A percentile compares a stretch with the other conserved stretches of the same genome.
These are phyloP conservation scores for Vombatus ursinus DNA, from an alignment of 2,113 vertebrate genomes.

Conservation along the genomic window DNA sequence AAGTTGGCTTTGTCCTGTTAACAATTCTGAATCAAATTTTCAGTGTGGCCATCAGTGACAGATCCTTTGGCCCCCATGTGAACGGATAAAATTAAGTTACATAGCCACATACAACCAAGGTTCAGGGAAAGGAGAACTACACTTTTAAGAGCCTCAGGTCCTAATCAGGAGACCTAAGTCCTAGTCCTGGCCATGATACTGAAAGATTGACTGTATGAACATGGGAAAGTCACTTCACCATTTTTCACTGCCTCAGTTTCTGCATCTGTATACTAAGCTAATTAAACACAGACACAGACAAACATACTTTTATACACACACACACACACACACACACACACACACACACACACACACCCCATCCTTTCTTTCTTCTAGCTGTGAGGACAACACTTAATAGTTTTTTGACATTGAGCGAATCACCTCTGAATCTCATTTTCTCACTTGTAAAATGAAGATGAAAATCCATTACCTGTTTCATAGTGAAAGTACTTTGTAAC, in stretches of 20 bases:
- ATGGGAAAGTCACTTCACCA: neutral
- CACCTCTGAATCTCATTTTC: neutral
- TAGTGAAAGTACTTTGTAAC: neutral
- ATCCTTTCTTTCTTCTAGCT: neutral
- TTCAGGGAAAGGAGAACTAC: neutral
- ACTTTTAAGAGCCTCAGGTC: neutral
- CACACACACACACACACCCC: no score
- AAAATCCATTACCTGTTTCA: neutral
- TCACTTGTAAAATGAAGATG: neutral
- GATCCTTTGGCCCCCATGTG: neutral
- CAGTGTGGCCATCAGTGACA: neutral
- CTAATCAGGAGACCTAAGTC: neutral
- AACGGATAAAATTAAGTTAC: neutral
- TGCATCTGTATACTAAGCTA: neutral
- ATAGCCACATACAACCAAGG: neutral
- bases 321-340: neutral
- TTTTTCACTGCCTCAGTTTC: neutral
- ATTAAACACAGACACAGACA: neutral
- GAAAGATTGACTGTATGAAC: neutral
- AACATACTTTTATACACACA: neutral
- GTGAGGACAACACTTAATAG: neutral
- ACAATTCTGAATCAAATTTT: neutral
- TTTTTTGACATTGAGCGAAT: neutral
- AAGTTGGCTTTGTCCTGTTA: neutral
- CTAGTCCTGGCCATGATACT: neutral